A percentile compares a stretch with the other conserved stretches of the same genome.
These are phyloP conservation scores for Odocoileus virginianus DNA, from an alignment of 2,113 vertebrate species.

Conservation along the genomic window DNA sequence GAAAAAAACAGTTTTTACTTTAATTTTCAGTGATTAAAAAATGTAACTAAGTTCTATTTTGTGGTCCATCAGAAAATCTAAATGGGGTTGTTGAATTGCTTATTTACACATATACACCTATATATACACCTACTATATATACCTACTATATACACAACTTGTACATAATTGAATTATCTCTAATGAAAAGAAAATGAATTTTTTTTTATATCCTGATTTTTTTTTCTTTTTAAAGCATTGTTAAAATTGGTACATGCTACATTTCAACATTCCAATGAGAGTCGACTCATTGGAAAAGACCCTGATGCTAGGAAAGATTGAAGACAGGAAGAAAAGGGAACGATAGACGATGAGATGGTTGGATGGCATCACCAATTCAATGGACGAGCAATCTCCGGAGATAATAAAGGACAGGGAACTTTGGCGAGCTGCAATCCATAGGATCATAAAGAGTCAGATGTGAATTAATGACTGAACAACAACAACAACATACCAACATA, in stretches of 20 bases:
- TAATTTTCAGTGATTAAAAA: neutral
- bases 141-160: neutral
- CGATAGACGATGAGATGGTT: accelerated
- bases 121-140: neutral
- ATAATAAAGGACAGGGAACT: neutral
- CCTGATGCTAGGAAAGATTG: neutral
- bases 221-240: neutral
- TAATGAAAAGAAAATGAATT: neutral
- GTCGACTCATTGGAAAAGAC: neutral
- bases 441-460: neutral
- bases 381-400: neutral
- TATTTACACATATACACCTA: neutral
- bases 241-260: neutral
- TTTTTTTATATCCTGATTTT: neutral
- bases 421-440: neutral
- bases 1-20: neutral
- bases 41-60: neutral
- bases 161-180: neutral
- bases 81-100: neutral
- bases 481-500: neutral
- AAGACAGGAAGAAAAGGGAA: neutral
- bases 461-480: neutral
- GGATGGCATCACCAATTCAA: neutral
- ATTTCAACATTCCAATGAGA: neutral
- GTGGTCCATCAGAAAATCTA: neutral